These are phyloP conservation scores for Eubasilissa regina DNA, from an alignment of 1,140 invertebrate species.

Conservation along the genomic window DNA sequence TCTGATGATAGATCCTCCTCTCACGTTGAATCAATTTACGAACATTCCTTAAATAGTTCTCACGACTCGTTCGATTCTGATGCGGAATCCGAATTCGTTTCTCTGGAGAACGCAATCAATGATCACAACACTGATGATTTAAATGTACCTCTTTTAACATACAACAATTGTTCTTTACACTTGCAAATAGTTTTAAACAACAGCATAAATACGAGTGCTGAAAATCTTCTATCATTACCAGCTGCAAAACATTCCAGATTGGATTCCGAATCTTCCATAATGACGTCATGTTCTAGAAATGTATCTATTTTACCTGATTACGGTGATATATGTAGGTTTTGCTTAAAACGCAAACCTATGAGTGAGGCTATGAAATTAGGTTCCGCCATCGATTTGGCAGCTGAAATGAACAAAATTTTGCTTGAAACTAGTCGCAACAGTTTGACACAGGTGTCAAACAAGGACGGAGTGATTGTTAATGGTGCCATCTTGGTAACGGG, in stretches of 20 bases:
- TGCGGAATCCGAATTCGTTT: conserved; percentile 30
- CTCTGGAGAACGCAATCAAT: conserved; percentile 17
- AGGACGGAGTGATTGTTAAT: conserved; percentile 26
- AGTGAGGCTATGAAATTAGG: background rate
- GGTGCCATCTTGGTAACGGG: conserved; percentile 41
- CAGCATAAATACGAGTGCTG: background rate
- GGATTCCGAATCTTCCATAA: conserved; percentile 27
- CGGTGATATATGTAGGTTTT: conserved; percentile 54
- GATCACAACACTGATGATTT: background rate
- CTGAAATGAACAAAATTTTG: conserved; percentile 51
- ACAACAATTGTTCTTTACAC: background rate
- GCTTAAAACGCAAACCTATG: conserved; percentile 53
- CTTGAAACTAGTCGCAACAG: conserved; percentile 22
- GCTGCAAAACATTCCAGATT: background rate
- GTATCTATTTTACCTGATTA: conserved; percentile 50
- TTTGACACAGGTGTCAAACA: background rate
- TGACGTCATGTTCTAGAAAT: background rate
- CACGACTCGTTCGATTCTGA: conserved; percentile 10
- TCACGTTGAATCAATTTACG: background rate
- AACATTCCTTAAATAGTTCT: conserved; percentile 9
- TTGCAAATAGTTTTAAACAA: conserved; percentile 15
- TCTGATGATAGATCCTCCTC: conserved; percentile 4
- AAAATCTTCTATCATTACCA: background rate
- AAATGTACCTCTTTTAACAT: background rate
- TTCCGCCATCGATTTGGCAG: conserved; percentile 43